Base-by-base conservation (phyloP, 2,888 invertebrate species). In the Xestia sexstrigata region DNA sequence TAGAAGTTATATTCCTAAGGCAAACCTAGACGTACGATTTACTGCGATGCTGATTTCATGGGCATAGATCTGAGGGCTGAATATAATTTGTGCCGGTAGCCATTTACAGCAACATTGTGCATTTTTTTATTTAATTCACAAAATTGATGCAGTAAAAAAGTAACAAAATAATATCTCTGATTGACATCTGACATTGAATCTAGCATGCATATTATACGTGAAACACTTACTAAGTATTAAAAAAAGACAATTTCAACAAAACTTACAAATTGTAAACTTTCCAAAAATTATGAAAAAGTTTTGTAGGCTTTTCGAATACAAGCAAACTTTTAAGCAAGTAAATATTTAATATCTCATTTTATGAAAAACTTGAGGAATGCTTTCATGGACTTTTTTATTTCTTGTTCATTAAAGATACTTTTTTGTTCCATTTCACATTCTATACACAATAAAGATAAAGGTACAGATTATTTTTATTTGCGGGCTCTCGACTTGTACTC, bases 1-100 rank as follows among this genome's bases (percentile, higher is more conserved):
- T 65, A 81, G 15, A 68, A 35, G 13, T 70, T 26, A 71, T 69
- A 69, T 71, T n/a, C 60, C 30, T 76, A 71, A 70, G 67, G 60
- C n/a, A 66, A 70, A 70, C 17, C n/a, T 70, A 70, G 76, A 67
- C 45, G 20, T 20, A 68, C 62, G 26, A 58, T 74, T 65, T 69
- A 80, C 45, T 79, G n/a, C 8, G 17, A 66, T 49, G 26, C 4
- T 45, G 60, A 73, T 55, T n/a, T 73, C 30, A 79, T 79, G 45
- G 60, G n/a, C 60, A 49, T 30, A 42, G 5, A 35, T 55, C 47
- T n/a, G 23, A 58, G 1, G 49, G 23, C 26, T 35, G 26, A 63
- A 63, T 39, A 39, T 63, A 63, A 63, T 63, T 63, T n/a, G 39
- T 63, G 23, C 55, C 58, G 13, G 26, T 58, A 26, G 6, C n/a